Evolutionary conservation across 2,113 vertebrate genomes (phyloP).

Genomic region (Corydoras maculifer): DNA sequence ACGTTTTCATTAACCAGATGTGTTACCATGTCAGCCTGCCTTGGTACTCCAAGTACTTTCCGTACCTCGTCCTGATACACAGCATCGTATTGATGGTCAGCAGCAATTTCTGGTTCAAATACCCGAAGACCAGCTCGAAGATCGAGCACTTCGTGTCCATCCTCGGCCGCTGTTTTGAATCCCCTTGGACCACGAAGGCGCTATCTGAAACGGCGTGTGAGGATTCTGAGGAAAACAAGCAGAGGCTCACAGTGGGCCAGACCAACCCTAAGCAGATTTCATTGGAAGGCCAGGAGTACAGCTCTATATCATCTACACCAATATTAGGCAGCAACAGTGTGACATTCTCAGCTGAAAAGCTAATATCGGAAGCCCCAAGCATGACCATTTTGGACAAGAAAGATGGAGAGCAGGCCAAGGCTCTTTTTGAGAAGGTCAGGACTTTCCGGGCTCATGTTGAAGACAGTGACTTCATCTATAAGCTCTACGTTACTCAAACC

Average conservation of each 20-base stretch:
- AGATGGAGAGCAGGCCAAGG: constrained; percentile 79
- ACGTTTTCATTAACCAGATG: constrained; percentile 96
- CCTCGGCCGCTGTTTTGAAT: constrained; percentile 92
- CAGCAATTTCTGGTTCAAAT: constrained; percentile 99
- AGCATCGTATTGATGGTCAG: constrained; percentile 96
- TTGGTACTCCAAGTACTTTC: constrained; percentile 98
- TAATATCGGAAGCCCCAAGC: constrained; percentile 79
- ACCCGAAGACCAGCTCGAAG: constrained; percentile 97
- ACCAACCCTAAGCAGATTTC: constrained; percentile 78
- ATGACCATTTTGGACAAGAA: constrained; percentile 90
- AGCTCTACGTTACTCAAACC: constrained; percentile 91
- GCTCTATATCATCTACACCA: constrained; percentile 74
- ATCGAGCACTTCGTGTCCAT: constrained; percentile 98
- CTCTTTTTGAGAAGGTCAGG: constrained; percentile 83
- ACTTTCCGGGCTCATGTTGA: constrained; percentile 92
- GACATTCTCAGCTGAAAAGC: constrained; percentile 86
- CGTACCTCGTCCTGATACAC: constrained; percentile 93
- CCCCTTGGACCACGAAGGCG: constrained; percentile 96
- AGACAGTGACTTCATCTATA: constrained; percentile 95
- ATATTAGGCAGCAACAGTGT: constrained; percentile 79
- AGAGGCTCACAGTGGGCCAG: constrained; percentile 78
- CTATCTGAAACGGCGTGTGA: constrained; percentile 93
- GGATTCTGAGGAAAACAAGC: constrained; percentile 93
- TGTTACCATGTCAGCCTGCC: constrained; percentile 95
- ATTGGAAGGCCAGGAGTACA: constrained; percentile 75